phyloP scores from a whole-genome alignment of 1,140 invertebrate genomes.

The Lepidurus couesii region DNA sequence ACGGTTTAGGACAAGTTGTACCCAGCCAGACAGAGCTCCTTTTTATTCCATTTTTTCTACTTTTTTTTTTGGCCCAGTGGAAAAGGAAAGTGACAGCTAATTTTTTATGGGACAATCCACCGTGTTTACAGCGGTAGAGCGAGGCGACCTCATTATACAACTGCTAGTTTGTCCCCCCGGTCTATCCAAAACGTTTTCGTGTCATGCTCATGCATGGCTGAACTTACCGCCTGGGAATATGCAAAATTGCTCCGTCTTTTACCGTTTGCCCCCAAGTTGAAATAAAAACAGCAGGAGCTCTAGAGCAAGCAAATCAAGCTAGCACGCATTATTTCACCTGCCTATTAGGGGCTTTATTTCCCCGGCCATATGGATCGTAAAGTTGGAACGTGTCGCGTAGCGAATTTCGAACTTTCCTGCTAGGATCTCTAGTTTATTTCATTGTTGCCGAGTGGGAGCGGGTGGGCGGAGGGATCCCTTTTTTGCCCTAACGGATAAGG shows the following conservation, averaged over 20 bases:
- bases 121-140: constrained; percentile 2
- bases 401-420: constrained; percentile 3
- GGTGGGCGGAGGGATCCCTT: not conserved
- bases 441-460: not conserved
- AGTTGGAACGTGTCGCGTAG: not conserved
- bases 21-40: not conserved
- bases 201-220: constrained; percentile 16
- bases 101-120: constrained; percentile 2
- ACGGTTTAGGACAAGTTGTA: not conserved
- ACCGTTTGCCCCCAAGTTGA: not conserved
- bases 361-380: not conserved
- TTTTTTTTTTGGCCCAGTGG: not conserved
- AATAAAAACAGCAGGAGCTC: not conserved
- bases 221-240: constrained; percentile 7
- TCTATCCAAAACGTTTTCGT: constrained; percentile 1
- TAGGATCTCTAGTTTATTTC: not conserved
- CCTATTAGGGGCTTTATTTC: not conserved
- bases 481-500: not conserved
- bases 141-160: constrained; percentile 1
- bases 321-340: not conserved
- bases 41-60: not conserved
- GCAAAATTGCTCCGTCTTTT: constrained; percentile 7
- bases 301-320: not conserved
- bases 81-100: not conserved
- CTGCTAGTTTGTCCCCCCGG: constrained; percentile 10